Evolutionary conservation across 2,113 vertebrate genomes (phyloP), one percentile per base, ranked within the genome.

Genomic region (Rhinoptilus africanus): DNA sequence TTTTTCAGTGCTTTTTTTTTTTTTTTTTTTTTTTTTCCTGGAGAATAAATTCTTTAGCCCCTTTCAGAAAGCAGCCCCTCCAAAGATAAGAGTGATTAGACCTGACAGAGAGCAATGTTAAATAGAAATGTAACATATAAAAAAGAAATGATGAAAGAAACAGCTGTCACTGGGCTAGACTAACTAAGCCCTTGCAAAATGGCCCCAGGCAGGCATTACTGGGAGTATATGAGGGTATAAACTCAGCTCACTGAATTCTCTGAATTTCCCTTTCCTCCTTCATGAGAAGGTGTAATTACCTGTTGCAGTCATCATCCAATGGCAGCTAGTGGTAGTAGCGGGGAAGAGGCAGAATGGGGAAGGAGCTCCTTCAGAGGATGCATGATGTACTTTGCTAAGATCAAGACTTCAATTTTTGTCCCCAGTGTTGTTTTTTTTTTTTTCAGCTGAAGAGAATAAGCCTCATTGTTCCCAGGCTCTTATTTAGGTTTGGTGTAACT

Each of bases 111-210:
- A 72, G 16, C 22, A 77, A 60, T 35, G 80, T 84, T 78, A 80
- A 74, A 64, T 39, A 83, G n/a, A 80, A 94, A 84, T 17, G 23
- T 50, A 57, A 69, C 23, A 51, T 78, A 54, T 39, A 50, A 84
- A 89, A 93, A 80, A 9, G 21, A 79, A 48, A 93, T 92, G 54
- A 80, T 91, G 88, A 86, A 92, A 89, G 88, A 92, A 95, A 84
- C 76, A 95, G 72, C 72, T 94, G 79, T 83, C 75, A 59, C 47
- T 81, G 71, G 30, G 59, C 59, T 92, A 53, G 37, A 73, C 32
- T n/a, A 78, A 63, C 45, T 68, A 80, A 82, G 26, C 16, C 63
- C 59, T 90, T 88, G 47, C 32, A 80, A 64, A 90, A 74, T 0
- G 1, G 54, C 59, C 68, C 22, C 37, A 86, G 68, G 37, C 82